Evolutionary conservation across 2,113 vertebrate species (phyloP).

Genomic region (Oreocharis arfaki): DNA sequence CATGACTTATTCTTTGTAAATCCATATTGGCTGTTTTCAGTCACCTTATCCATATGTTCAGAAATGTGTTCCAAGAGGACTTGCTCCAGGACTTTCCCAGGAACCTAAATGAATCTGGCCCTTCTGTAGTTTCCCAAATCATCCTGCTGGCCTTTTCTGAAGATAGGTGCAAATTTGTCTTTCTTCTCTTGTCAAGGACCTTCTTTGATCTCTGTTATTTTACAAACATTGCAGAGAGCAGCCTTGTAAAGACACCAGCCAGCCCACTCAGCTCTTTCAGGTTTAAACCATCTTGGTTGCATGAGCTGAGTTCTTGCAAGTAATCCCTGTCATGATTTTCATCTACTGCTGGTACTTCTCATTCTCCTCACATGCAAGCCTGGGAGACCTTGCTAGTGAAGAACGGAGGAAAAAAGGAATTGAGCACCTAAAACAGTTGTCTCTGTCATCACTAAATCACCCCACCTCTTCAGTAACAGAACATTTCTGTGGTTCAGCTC

Average conservation of each 20-base stretch:
- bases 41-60: background rate
- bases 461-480: background rate
- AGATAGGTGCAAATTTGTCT: background rate
- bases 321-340: background rate
- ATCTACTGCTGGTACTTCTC: background rate
- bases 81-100: background rate
- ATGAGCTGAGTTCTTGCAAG: background rate
- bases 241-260: background rate
- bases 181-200: background rate
- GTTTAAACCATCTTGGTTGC: background rate
- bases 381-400: background rate
- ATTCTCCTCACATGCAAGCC: background rate
- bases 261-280: background rate
- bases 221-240: background rate
- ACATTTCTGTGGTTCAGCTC: background rate
- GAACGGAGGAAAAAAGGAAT: background rate
- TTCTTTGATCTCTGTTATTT: background rate
- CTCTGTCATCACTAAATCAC: background rate
- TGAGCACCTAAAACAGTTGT: background rate
- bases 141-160: background rate
- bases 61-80: background rate
- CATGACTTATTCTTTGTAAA: background rate
- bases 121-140: background rate
- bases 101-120: background rate
- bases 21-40: background rate